Evolutionary conservation across 30 jellyfish, hydroid and myxozoan genomes (phyloP), one percentile per base, ranked within the genome.

Genomic region (Hydractinia echinata): DNA sequence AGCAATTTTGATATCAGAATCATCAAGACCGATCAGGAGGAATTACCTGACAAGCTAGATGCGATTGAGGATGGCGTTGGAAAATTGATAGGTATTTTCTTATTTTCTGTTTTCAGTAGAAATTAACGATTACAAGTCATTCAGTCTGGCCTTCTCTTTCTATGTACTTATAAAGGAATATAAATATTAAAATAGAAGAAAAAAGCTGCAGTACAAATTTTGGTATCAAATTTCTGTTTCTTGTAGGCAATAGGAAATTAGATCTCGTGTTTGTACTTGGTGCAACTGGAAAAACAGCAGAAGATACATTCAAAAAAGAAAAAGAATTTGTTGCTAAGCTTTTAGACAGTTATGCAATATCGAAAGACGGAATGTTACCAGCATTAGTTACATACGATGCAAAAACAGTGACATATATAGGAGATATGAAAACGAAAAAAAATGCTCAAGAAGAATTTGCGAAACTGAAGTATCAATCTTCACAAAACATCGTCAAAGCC

Each of bases 261-360:
- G 96, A 82, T 76, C 86, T 87, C 8, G 88, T 64, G 9, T 64
- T 64, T 44, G 7, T 64, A 7, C 74, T 64, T 64, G 74, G 18
- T 64, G 19, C 74, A 44, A n/a, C 4, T 64, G 74, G 74, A 7
- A 8, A 16, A 19, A 56, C 76, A 64, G 74, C 16, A n/a, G 74
- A 64, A 13, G 74, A 1, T n/a, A 64, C 4, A 51, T 64, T 64
- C 39, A 13, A 6, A 64, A 64, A 64, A 13, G 51, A 64, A 13
- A 51, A n/a, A n/a, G 18, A 64, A 13, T 64, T 51, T 6, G 74
- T 51, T 7, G 39, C 19, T n/a, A 44, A 64, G 39, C 74, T 64
- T 8, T 4, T 64, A 6, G 39, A 64, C 7, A 44, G 7, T 10
- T 71, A 71, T 71, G 10, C 8, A 15, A 71, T 50, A 71, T 71